These are phyloP conservation scores for Flabesymbios commensalis DNA, from an alignment of 2,888 invertebrate genomes.

Conservation along the genomic window DNA sequence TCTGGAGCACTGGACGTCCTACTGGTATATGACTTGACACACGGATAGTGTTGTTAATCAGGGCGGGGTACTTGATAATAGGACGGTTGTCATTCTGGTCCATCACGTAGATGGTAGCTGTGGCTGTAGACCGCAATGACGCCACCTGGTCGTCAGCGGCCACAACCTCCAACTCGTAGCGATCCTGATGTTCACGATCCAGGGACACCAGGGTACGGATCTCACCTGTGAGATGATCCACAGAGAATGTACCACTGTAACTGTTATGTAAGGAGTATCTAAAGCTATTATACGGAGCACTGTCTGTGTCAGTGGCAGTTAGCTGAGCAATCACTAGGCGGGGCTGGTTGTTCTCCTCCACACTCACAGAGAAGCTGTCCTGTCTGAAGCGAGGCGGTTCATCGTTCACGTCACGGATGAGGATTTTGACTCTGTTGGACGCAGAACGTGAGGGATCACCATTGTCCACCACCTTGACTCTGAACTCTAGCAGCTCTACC, in stretches of 20 bases:
- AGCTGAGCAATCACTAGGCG: conserved; percentile 22
- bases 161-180: conserved; percentile 22
- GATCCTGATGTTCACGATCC: conserved; percentile 26
- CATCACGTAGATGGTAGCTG: conserved; percentile 24
- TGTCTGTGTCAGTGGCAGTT: conserved; percentile 27
- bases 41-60: conserved; percentile 11
- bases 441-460: conserved; percentile 42
- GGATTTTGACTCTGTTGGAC: conserved; percentile 41
- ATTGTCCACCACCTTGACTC: conserved; percentile 46
- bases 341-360: conserved; percentile 25
- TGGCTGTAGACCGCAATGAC: conserved; percentile 19
- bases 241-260: too few species aligned
- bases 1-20: conserved; percentile 2
- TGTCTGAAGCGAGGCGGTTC: conserved; percentile 27
- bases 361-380: conserved; percentile 20
- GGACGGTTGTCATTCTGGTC: conserved; percentile 36
- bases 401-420: conserved; percentile 43
- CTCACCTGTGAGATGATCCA: conserved; percentile 22
- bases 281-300: conserved; percentile 4
- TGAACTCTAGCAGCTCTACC: conserved; percentile 33
- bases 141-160: conserved; percentile 7
- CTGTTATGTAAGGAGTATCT: conserved; percentile 22
- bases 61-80: conserved; percentile 13
- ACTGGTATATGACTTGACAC: conserved; percentile 15
- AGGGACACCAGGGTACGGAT: conserved; percentile 20